phyloP scores from a whole-genome alignment of 2,888 invertebrate genomes.

The Philereme vetulata region DNA sequence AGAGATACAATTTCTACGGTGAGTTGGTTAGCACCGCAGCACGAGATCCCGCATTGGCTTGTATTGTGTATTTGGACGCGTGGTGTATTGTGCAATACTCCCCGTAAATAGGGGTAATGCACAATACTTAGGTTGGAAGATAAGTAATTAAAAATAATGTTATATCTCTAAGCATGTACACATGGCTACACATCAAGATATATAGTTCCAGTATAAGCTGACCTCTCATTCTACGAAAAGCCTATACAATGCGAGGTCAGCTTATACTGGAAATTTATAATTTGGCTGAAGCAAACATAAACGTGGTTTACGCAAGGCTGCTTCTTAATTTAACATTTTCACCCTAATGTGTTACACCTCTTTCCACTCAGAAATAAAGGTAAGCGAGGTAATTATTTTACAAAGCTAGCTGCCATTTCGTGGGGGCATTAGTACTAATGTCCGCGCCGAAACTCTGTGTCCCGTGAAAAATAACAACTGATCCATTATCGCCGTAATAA shows the following conservation, averaged over 20 bases:
- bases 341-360: conserved; percentile 43
- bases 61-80: too few relatives aligned
- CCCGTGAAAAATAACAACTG: conserved; percentile 63
- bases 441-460: conserved; percentile 59
- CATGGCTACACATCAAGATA: too few relatives aligned
- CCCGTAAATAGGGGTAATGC: too few relatives aligned
- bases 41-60: too few relatives aligned
- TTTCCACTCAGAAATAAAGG: conserved; percentile 51
- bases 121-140: too few relatives aligned
- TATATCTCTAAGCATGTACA: conserved; percentile 18
- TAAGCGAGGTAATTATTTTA: conserved; percentile 61
- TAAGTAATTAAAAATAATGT: conserved; percentile 1
- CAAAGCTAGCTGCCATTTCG: conserved; percentile 53
- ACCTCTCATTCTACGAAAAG: too few relatives aligned
- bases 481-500: conserved; percentile 60
- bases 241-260: too few relatives aligned
- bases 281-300: conserved; percentile 32
- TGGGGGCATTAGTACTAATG: conserved; percentile 64
- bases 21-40: too few relatives aligned
- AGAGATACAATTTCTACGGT: too few relatives aligned
- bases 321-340: conserved; percentile 43
- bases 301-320: conserved; percentile 30
- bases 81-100: too few relatives aligned
- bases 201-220: too few relatives aligned
- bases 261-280: too few relatives aligned